phyloP scores from a whole-genome alignment of 2,888 invertebrate genomes.

The Lycocerus yunnanus region DNA sequence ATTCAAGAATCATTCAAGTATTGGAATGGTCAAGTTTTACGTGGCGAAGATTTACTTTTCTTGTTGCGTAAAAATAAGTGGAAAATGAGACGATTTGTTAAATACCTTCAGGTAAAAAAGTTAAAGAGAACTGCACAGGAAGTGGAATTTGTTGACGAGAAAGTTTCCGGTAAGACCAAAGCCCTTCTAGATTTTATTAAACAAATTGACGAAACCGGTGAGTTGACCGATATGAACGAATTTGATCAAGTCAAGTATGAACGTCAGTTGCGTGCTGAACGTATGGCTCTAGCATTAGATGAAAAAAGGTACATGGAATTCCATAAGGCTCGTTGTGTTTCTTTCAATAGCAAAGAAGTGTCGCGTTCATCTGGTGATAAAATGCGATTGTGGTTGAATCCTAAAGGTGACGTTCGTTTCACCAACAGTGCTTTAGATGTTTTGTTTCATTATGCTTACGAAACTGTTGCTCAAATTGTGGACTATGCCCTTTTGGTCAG shows the following conservation, averaged over 20 bases:
- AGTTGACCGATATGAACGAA: constrained; percentile 59
- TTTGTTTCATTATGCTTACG: constrained; percentile 84
- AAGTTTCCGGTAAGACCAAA: constrained; percentile 56
- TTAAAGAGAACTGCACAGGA: constrained; percentile 53
- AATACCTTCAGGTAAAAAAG: constrained; percentile 69
- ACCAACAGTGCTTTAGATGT: constrained; percentile 72
- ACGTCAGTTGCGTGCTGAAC: constrained; percentile 65
- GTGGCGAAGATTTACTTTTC: constrained; percentile 74
- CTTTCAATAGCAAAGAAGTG: constrained; percentile 61
- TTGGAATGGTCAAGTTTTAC: constrained; percentile 61
- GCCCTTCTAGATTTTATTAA: constrained; percentile 60
- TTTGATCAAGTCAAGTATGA: constrained; percentile 63
- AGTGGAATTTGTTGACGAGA: constrained; percentile 59
- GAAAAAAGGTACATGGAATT: constrained; percentile 74
- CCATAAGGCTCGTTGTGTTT: constrained; percentile 76
- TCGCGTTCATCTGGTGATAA: constrained; percentile 51
- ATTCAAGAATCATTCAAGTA: constrained; percentile 75
- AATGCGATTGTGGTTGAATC: constrained; percentile 67
- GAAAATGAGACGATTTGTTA: constrained; percentile 75
- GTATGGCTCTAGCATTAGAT: constrained; percentile 62
- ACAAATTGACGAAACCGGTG: constrained; percentile 62
- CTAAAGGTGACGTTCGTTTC: constrained; percentile 66
- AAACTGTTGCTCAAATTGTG: constrained; percentile 87
- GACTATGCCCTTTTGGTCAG: constrained; percentile 83
- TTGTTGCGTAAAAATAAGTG: constrained; percentile 80